These are phyloP conservation scores for Xenopus tropicalis DNA, from an alignment of 2,113 vertebrate genomes.

Conservation along the genomic window DNA sequence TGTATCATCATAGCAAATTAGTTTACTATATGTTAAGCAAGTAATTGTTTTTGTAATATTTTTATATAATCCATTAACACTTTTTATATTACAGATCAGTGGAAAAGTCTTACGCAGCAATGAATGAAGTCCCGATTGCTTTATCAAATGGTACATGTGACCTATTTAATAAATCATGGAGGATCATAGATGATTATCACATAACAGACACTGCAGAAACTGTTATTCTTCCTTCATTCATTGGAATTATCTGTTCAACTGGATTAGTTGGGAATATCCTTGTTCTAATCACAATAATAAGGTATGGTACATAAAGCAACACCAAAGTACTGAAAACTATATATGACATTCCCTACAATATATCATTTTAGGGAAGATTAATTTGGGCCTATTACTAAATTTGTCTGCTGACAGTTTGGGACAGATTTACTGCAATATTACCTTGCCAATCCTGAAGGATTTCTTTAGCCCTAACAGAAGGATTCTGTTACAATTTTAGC, in stretches of 20 bases:
- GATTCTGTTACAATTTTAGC: no score
- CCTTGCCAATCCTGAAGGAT: no score
- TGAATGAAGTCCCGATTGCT: conserved; percentile 45
- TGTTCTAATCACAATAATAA: conserved; percentile 56
- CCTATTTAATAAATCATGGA: conserved; percentile 49
- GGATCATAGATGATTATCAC: conserved; percentile 43
- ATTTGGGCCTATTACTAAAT: no score
- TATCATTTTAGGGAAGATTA: no score
- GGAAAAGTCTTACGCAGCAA: conserved; percentile 34
- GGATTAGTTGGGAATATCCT: conserved; percentile 59
- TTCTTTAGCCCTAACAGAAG: no score
- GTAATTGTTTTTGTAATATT: no score
- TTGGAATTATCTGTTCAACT: conserved; percentile 57
- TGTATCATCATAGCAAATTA: no score
- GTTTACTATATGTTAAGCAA: no score
- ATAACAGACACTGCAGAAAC: conserved; percentile 51
- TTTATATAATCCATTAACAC: neutral
- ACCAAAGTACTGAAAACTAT: no score
- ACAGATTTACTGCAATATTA: no score
- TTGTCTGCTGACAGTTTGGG: no score
- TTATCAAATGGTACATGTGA: conserved; percentile 47
- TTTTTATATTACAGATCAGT: conserved; percentile 23
- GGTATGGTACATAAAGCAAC: conserved; percentile 35
- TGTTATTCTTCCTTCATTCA: conserved; percentile 56
- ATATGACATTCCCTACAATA: no score